Conservation (phyloP, 2,888 invertebrate species). For the Asteroscopus sphinx region DNA sequence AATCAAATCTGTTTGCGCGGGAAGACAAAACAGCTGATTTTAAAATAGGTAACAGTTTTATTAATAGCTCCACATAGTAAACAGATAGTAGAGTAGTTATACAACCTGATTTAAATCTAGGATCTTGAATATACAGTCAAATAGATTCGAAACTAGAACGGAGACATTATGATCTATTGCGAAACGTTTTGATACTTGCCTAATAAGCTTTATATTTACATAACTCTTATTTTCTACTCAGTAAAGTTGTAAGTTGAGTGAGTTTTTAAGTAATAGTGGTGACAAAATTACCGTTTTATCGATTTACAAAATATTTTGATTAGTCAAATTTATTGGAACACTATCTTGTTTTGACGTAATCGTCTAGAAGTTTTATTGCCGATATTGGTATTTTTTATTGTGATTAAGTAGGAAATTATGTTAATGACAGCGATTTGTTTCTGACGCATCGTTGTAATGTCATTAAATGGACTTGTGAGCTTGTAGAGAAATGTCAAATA, state of each 20-base stretch:
- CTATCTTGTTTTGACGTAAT: constrained; percentile 47
- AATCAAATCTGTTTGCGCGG: background rate
- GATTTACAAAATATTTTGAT: constrained; percentile 46
- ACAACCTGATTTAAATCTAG: constrained; percentile 68
- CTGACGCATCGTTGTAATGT: constrained; percentile 34
- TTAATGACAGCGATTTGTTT: constrained; percentile 31
- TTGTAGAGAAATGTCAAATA: constrained; percentile 35
- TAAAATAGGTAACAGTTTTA: constrained; percentile 4
- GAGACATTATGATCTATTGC: constrained; percentile 71
- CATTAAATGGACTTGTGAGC: constrained; percentile 24
- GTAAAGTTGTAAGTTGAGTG: constrained; percentile 45
- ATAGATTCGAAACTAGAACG: constrained; percentile 71
- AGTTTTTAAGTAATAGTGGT: constrained; percentile 10
- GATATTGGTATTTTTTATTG: constrained; percentile 29
- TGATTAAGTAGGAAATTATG: constrained; percentile 43
- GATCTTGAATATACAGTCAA: constrained; percentile 71
- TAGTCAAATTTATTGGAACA: constrained; percentile 45
- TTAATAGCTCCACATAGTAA: constrained; percentile 36
- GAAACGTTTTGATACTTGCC: constrained; percentile 62
- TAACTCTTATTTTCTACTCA: constrained; percentile 28
- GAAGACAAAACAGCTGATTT: background rate
- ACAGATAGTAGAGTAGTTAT: constrained; percentile 55
- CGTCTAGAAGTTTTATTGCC: constrained; percentile 23
- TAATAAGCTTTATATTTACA: constrained; percentile 31
- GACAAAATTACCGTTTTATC: constrained; percentile 34